These are phyloP conservation scores for Oscheius sp. DNA, from an alignment of 2,888 invertebrate genomes.

Conservation along the genomic window DNA sequence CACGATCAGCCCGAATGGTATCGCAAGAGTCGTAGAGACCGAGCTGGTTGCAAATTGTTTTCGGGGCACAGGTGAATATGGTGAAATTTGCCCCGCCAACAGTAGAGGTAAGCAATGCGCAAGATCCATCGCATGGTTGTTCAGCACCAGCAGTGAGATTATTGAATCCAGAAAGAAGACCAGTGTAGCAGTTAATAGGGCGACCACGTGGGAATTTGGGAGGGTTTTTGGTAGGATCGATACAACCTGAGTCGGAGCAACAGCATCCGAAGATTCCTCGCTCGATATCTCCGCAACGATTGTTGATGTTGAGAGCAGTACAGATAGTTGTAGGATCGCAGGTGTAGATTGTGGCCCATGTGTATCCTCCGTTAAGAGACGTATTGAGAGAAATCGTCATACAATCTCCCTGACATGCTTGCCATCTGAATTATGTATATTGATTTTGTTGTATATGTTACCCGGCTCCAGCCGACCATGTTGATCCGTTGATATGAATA, in stretches of 20 bases:
- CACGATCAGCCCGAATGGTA: conserved; percentile 31
- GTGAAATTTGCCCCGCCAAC: conserved; percentile 23
- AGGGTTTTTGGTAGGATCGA: conserved; percentile 27
- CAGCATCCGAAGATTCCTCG: conserved; percentile 47
- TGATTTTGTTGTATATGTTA: not conserved
- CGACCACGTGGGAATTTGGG: conserved; percentile 19
- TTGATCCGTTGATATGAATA: conserved; percentile 34
- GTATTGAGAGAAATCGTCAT: conserved; percentile 43
- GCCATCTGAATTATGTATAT: conserved; percentile 31
- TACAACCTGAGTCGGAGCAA: conserved; percentile 40
- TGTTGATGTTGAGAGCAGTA: conserved; percentile 34
- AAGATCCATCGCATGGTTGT: conserved; percentile 24
- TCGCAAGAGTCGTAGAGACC: conserved; percentile 48
- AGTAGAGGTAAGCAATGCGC: conserved; percentile 26
- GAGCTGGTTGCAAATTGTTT: conserved; percentile 30
- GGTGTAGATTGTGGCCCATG: conserved; percentile 43
- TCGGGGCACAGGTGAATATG: conserved; percentile 31
- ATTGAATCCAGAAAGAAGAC: conserved; percentile 23
- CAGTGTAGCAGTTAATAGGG: conserved; percentile 24
- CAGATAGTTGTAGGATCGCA: conserved; percentile 53
- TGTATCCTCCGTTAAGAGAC: conserved; percentile 31
- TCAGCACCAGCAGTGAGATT: conserved; percentile 27
- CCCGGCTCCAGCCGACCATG: conserved; percentile 38
- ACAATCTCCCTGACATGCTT: conserved; percentile 50
- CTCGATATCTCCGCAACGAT: conserved; percentile 41